Conservation (phyloP, 2,113 vertebrate genomes). For the Apus apus region DNA sequence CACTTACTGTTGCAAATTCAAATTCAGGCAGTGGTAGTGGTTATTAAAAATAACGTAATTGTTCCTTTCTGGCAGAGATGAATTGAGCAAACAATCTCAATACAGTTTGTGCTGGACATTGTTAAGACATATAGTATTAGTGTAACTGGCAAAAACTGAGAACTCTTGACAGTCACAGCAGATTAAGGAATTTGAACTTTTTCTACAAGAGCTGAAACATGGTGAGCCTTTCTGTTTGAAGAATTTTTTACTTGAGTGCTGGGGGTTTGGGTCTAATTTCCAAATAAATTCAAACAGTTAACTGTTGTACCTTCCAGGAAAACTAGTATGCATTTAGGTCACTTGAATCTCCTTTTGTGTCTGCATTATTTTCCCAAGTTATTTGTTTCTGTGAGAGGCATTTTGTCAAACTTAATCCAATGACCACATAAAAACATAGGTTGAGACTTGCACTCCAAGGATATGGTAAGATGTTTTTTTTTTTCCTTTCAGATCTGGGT, state of each 20-base stretch:
- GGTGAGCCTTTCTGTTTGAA: background rate
- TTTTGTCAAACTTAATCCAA: background rate
- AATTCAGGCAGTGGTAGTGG: background rate
- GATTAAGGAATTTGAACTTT: background rate
- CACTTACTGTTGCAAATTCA: background rate
- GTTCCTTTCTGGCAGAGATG: background rate
- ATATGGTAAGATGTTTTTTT: background rate
- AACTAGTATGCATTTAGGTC: background rate
- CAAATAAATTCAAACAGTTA: background rate
- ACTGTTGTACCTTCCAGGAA: background rate
- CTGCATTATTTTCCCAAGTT: background rate
- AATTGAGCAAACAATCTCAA: background rate
- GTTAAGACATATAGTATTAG: background rate
- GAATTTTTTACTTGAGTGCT: background rate
- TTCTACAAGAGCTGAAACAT: background rate
- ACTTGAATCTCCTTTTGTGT: background rate
- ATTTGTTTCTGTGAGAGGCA: background rate
- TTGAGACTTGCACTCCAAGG: background rate
- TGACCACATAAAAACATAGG: background rate
- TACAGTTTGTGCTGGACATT: background rate
- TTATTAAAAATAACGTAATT: slow-evolving; percentile 3
- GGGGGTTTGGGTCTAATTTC: rapidly evolving
- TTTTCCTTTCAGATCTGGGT: background rate
- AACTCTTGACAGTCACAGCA: background rate
- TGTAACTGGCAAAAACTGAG: background rate